Evolutionary conservation across 2,113 vertebrate genomes (phyloP).

Genomic region (Hystrix brachyura): DNA sequence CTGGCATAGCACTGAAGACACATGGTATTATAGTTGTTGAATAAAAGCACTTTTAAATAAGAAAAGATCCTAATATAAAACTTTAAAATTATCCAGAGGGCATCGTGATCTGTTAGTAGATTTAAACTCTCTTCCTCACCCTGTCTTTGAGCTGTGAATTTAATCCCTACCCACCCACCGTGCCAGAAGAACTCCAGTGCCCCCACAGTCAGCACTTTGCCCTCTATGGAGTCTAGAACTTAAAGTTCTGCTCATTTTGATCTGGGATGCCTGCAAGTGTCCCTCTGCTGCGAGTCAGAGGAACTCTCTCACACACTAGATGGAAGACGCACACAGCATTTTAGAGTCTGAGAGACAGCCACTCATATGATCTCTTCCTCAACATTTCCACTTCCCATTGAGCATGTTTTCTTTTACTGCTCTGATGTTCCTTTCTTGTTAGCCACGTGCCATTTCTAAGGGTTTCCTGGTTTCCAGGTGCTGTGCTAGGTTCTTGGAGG

Average conservation of each 20-base stretch:
- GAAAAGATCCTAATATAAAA: background rate
- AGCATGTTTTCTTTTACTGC: background rate
- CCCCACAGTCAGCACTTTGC: background rate
- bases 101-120: background rate
- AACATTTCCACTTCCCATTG: background rate
- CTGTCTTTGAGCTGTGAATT: background rate
- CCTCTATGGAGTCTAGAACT: background rate
- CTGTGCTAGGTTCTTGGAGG: background rate
- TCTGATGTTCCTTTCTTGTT: background rate
- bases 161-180: background rate
- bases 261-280: background rate
- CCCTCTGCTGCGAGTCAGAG: background rate
- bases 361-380: background rate
- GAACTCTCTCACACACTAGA: background rate
- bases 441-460: background rate
- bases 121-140: background rate
- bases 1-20: constrained; percentile 30
- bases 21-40: background rate
- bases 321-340: background rate
- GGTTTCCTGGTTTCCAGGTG: background rate
- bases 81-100: background rate
- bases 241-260: background rate
- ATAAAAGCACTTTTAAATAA: constrained; percentile 12
- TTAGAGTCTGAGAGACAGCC: background rate
- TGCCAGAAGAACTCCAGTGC: background rate